phyloP scores from a whole-genome alignment of 2,888 invertebrate species.

The Drosophila diplacantha region DNA sequence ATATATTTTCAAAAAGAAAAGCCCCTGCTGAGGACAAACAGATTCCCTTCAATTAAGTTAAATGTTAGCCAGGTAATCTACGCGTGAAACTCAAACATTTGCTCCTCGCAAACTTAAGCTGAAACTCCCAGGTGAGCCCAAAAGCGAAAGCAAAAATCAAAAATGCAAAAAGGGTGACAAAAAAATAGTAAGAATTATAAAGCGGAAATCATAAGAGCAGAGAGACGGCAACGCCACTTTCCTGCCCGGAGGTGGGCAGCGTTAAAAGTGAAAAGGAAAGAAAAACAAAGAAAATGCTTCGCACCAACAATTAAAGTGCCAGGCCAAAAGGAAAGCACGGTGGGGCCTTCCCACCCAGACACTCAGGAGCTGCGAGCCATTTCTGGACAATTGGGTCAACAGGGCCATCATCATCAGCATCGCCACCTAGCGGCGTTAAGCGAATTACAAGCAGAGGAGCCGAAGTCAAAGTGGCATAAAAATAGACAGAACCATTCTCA shows the following conservation, averaged over 20 bases:
- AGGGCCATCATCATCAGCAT: conserved; percentile 49
- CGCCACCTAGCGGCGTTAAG: conserved; percentile 67
- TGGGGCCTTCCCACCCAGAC: conserved; percentile 22
- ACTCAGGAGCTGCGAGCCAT: conserved; percentile 35
- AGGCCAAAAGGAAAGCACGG: conserved; percentile 4
- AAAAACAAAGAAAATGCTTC: conserved; percentile 54
- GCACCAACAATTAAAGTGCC: conserved; percentile 60
- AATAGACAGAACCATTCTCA: conserved; percentile 48
- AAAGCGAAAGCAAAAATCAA: conserved; percentile 52
- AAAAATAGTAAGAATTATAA: conserved; percentile 4
- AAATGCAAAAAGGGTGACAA: conserved; percentile 13
- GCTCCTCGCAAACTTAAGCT: conserved; percentile 27
- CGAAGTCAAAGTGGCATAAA: conserved; percentile 62
- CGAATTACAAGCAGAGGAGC: conserved; percentile 54
- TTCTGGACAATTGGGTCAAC: conserved; percentile 65
- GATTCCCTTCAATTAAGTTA: conserved; percentile 19
- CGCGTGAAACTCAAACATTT: conserved; percentile 48
- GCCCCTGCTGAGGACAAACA: not conserved
- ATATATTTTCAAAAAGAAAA: not conserved
- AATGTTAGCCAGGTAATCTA: conserved; percentile 35
- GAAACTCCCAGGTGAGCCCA: conserved; percentile 13
- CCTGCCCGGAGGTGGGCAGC: conserved; percentile 13
- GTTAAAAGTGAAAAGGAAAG: conserved; percentile 40
- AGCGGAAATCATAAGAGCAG: conserved; percentile 2
- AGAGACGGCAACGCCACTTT: conserved; percentile 6